phyloP scores from a whole-genome alignment of 2,113 vertebrate genomes.

The Scatophagus argus region DNA sequence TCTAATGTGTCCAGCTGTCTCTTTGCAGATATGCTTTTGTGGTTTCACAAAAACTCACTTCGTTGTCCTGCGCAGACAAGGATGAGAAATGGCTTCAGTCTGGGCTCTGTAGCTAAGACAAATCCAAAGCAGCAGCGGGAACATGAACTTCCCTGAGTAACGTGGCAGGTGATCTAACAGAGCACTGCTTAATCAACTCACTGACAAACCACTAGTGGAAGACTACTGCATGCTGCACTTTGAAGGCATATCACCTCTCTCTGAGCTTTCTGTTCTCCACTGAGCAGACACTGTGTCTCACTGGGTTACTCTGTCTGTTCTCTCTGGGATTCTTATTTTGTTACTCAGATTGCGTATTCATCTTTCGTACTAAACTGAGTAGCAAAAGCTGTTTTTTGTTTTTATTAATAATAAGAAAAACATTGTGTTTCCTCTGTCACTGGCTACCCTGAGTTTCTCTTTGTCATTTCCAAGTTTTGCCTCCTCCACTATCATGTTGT shows the following conservation, averaged over 20 bases:
- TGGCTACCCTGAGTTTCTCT: not conserved
- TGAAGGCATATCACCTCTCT: conserved; percentile 23
- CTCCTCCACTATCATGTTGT: conserved; percentile 29
- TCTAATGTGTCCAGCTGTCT: conserved; percentile 1
- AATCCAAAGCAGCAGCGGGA: conserved; percentile 1
- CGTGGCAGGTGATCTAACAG: conserved; percentile 16
- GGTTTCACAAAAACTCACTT: conserved; percentile 22
- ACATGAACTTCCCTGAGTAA: conserved; percentile 15
- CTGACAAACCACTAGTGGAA: conserved; percentile 1
- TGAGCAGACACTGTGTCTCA: not conserved
- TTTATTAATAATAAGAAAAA: not conserved
- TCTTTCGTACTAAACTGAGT: not conserved
- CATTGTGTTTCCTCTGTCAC: not conserved
- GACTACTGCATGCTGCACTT: not conserved
- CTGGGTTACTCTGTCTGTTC: conserved; percentile 1
- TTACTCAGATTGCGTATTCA: not conserved
- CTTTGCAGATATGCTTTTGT: not conserved
- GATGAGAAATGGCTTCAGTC: conserved; percentile 23
- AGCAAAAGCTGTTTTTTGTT: conserved; percentile 4
- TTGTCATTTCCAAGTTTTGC: not conserved
- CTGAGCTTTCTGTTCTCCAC: not conserved
- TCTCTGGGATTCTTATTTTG: not conserved
- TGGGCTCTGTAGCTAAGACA: not conserved
- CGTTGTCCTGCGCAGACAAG: not conserved
- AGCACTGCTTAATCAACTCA: conserved; percentile 22